Percentiles rank a stretch among this genome's conserved stretches.
Conservation (phyloP, 2,888 invertebrate species). For the Cryptophagus acutangulus region DNA sequence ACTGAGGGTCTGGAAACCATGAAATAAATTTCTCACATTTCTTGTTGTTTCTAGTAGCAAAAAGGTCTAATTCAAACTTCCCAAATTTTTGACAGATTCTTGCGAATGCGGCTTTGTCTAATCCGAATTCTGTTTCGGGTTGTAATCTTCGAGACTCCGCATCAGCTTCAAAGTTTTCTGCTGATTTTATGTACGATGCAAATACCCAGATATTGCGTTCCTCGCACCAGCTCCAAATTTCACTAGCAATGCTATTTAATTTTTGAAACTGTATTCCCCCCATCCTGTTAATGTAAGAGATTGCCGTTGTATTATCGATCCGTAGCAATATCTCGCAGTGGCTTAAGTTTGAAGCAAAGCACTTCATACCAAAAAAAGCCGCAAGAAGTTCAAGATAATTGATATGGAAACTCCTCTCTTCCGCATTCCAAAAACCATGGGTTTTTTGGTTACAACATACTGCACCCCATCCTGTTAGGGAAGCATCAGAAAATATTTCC, state of each 20-base stretch:
- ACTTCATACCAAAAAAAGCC: constrained; percentile 22
- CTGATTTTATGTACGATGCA: constrained; percentile 24
- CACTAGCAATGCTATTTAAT: constrained; percentile 20
- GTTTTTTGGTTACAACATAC: constrained; percentile 14
- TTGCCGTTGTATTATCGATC: constrained; percentile 24
- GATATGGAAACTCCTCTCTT: constrained; percentile 19
- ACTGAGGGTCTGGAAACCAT: constrained; percentile 29
- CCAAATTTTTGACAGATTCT: constrained; percentile 6
- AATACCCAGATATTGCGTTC: constrained; percentile 23
- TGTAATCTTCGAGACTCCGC: neutral
- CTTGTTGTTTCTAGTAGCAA: constrained; percentile 10
- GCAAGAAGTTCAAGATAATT: constrained; percentile 27
- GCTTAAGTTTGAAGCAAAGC: constrained; percentile 18
- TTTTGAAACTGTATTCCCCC: constrained; percentile 21
- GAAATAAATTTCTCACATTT: constrained; percentile 32
- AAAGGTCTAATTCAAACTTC: constrained; percentile 8
- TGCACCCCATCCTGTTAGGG: constrained; percentile 25
- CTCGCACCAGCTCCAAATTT: constrained; percentile 28
- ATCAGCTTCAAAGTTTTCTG: constrained; percentile 9
- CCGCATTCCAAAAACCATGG: constrained; percentile 20
- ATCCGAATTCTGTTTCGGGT: constrained; percentile 6
- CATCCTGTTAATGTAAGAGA: constrained; percentile 19
- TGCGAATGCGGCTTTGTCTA: constrained; percentile 1
- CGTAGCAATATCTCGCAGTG: constrained; percentile 20
- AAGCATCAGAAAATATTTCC: constrained; percentile 30